Percentiles rank a stretch among this genome's conserved stretches.
These are phyloP conservation scores for Lydus trimaculatus DNA, from an alignment of 2,888 invertebrate species.

Conservation along the genomic window DNA sequence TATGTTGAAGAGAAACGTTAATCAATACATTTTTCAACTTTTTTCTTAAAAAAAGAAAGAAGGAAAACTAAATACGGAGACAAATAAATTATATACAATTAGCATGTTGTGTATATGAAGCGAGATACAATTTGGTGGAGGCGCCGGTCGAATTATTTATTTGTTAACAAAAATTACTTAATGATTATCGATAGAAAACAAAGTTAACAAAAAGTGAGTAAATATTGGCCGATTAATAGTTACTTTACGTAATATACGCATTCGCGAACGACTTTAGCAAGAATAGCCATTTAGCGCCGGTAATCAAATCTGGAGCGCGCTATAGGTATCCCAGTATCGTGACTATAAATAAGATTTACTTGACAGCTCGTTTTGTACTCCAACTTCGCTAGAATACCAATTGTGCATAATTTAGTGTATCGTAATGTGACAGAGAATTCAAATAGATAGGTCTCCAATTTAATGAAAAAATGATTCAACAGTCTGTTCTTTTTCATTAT, in stretches of 20 bases:
- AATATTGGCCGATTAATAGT: conserved; percentile 22
- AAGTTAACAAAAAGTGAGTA: conserved; percentile 1
- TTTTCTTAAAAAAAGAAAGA: not conserved
- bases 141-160: not conserved
- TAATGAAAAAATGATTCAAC: not conserved
- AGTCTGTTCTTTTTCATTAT: not conserved
- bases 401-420: conserved; percentile 48
- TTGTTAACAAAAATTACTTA: not conserved
- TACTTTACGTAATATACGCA: conserved; percentile 30
- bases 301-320: conserved; percentile 48
- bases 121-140: not conserved
- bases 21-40: not conserved
- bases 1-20: not conserved
- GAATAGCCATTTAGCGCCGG: conserved; percentile 45
- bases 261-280: conserved; percentile 34
- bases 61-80: not conserved
- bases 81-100: not conserved
- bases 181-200: not conserved
- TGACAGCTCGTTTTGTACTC: conserved; percentile 49
- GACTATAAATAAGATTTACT: conserved; percentile 52
- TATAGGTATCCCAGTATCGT: conserved; percentile 45
- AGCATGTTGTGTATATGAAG: not conserved
- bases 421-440: conserved; percentile 43
- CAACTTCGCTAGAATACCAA: conserved; percentile 44
- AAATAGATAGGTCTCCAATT: conserved; percentile 15